These are phyloP conservation scores for Petroica traversi DNA, from an alignment of 2,113 vertebrate species.

Conservation along the genomic window DNA sequence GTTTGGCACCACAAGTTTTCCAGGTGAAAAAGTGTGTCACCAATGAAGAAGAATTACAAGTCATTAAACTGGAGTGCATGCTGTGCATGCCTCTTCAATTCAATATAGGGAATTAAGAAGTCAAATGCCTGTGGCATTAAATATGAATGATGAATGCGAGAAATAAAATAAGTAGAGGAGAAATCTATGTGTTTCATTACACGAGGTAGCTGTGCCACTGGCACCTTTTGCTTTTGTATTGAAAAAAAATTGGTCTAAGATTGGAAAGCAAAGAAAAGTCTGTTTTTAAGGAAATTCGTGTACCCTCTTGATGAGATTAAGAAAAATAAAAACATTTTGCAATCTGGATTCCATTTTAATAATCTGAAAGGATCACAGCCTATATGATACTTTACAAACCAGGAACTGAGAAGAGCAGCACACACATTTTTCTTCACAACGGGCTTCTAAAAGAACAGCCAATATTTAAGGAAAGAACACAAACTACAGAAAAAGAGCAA, in stretches of 20 bases:
- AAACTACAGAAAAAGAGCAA: background rate
- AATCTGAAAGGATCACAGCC: background rate
- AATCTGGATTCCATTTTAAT: background rate
- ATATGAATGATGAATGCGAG: conserved; percentile 62
- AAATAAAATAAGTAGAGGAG: conserved; percentile 61
- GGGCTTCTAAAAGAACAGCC: background rate
- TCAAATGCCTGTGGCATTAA: conserved; percentile 62
- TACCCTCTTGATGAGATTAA: background rate
- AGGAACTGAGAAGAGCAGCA: background rate
- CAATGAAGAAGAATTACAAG: conserved; percentile 42
- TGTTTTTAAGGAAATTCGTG: background rate
- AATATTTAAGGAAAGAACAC: background rate
- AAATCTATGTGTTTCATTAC: conserved; percentile 62
- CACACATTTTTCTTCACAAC: background rate
- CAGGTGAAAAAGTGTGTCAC: conserved; percentile 51
- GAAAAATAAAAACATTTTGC: background rate
- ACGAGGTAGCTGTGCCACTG: background rate
- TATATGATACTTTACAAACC: background rate
- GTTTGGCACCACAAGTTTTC: background rate
- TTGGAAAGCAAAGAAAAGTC: background rate
- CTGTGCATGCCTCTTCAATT: conserved; percentile 43
- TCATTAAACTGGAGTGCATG: conserved; percentile 20
- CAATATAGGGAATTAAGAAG: conserved; percentile 62
- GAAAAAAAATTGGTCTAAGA: background rate
- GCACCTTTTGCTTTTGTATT: background rate